Evolutionary conservation across 2,113 vertebrate genomes (phyloP).

Genomic region (Monopterus albus): DNA sequence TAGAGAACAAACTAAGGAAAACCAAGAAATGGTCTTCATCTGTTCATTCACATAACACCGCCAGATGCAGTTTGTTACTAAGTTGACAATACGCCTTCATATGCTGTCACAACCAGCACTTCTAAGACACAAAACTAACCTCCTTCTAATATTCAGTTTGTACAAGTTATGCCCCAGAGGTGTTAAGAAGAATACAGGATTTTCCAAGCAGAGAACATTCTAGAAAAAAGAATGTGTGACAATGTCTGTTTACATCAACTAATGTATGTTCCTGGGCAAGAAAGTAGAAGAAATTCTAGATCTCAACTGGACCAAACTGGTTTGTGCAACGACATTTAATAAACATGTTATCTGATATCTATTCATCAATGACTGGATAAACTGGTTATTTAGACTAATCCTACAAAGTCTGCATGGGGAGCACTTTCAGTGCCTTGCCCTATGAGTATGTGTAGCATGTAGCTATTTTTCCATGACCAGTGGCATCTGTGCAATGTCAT

Average conservation of each 20-base stretch:
- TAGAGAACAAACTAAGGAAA: constrained; percentile 1
- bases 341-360: not conserved
- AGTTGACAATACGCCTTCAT: not conserved
- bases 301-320: not conserved
- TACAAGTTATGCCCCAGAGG: not conserved
- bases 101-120: not conserved
- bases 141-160: not conserved
- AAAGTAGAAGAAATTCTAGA: not conserved
- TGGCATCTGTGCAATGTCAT: too few species aligned
- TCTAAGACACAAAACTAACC: not conserved
- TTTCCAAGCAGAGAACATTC: not conserved
- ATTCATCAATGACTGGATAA: constrained; percentile 11
- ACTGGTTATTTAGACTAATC: constrained; percentile 14
- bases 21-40: not conserved
- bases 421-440: not conserved
- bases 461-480: too few species aligned
- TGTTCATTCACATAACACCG: constrained; percentile 1
- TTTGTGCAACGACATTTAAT: constrained; percentile 10
- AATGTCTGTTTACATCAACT: not conserved
- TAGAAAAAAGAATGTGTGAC: not conserved
- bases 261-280: not conserved
- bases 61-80: not conserved
- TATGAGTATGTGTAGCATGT: not conserved
- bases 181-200: not conserved
- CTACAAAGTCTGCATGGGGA: not conserved